A percentile compares a stretch with the other conserved stretches of the same genome.
Conservation (phyloP, 2,888 invertebrate species). For the Mesochorus sp. region DNA sequence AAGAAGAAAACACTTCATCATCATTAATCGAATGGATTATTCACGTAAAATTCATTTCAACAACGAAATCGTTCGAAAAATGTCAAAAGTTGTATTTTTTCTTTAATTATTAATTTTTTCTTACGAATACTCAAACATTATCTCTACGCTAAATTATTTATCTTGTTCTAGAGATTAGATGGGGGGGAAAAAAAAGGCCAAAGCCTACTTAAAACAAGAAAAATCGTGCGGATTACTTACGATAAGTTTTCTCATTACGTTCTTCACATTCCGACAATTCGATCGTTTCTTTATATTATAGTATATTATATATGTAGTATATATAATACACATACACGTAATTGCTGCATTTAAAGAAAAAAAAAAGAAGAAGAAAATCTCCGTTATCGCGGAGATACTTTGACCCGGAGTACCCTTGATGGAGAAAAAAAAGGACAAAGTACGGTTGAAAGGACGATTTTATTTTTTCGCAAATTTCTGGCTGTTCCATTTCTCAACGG, state of each 20-base stretch:
- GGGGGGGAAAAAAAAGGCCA: conserved; percentile 32
- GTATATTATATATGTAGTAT: background rate
- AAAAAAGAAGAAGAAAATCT: no score
- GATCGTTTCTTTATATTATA: conserved; percentile 35
- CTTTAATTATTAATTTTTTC: background rate
- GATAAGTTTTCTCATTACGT: conserved; percentile 21
- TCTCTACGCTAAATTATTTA: conserved; percentile 23
- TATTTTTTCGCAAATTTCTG: conserved; percentile 57
- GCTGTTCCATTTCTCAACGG: conserved; percentile 67
- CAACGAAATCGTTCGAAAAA: background rate
- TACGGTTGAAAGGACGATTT: conserved; percentile 56
- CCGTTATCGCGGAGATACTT: conserved; percentile 40
- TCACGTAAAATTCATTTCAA: background rate
- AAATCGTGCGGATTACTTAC: conserved; percentile 54
- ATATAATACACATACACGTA: conserved; percentile 20
- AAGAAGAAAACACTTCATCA: background rate
- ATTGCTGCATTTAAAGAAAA: conserved; percentile 45
- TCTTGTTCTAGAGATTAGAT: conserved; percentile 13
- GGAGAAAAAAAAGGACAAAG: conserved; percentile 29
- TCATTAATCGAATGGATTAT: background rate
- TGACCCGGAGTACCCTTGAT: conserved; percentile 45
- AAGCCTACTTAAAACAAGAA: conserved; percentile 54
- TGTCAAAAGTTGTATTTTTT: background rate
- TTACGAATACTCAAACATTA: conserved; percentile 8
- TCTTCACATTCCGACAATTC: conserved; percentile 59